Evolutionary conservation across 2,888 invertebrate species (phyloP).

Genomic region (Dendrolimus pini): DNA sequence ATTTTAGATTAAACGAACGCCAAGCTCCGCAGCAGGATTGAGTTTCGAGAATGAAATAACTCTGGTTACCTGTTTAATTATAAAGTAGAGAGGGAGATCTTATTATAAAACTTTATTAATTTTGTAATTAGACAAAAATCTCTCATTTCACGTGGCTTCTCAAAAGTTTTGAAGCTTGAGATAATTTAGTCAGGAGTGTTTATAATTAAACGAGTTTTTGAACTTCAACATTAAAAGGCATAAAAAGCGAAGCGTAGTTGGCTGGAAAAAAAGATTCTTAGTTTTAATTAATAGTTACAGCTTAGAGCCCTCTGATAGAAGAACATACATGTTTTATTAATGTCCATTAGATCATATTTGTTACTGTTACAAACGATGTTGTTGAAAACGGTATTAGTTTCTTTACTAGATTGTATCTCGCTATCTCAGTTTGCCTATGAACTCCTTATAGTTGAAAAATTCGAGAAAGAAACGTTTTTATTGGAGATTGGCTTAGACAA

Average conservation of each 20-base stretch:
- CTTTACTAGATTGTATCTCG: no score
- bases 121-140: not conserved
- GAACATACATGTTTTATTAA: no score
- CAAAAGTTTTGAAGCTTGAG: not conserved
- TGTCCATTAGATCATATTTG: no score
- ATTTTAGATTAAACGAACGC: not conserved
- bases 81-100: not conserved
- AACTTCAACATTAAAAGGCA: not conserved
- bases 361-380: no score
- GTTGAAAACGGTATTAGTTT: no score
- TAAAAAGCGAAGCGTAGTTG: not conserved
- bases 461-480: no score
- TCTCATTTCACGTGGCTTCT: not conserved
- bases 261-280: not conserved
- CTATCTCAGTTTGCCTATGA: no score
- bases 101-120: not conserved
- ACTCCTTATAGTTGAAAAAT: no score
- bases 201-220: not conserved
- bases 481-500: no score
- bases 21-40: not conserved
- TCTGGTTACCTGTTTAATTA: not conserved
- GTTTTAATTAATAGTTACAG: no score
- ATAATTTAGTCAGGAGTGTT: not conserved
- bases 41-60: conserved; percentile 6
- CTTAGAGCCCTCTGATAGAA: no score